Evolutionary conservation across 1,140 invertebrate genomes (phyloP).

Genomic region (Pissodes strobi): DNA sequence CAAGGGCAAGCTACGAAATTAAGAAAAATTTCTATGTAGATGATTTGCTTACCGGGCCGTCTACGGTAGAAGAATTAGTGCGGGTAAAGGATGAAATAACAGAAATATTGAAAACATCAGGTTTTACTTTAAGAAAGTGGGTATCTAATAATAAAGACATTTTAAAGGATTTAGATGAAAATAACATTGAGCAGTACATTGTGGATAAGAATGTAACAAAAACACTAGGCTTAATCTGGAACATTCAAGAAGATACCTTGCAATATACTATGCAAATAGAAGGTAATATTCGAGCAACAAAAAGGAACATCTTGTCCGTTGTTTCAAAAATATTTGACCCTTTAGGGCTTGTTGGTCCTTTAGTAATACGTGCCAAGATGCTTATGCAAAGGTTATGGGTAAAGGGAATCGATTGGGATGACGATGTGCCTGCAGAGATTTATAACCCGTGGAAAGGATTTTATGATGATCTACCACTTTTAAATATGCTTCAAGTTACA

Average conservation of each 20-base stretch:
- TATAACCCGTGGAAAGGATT: too few species aligned
- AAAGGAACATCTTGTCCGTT: conserved; percentile 51
- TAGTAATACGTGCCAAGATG: conserved; percentile 33
- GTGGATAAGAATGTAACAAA: conserved; percentile 36
- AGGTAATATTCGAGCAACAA: conserved; percentile 36
- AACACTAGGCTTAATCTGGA: conserved; percentile 38
- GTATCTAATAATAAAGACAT: conserved; percentile 3
- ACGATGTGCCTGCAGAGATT: background rate
- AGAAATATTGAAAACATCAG: background rate
- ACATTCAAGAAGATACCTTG: conserved; percentile 2
- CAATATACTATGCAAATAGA: conserved; percentile 7
- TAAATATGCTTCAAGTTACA: background rate
- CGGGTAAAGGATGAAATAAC: background rate
- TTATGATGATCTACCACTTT: background rate
- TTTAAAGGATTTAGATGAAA: background rate
- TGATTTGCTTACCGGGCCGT: conserved; percentile 2
- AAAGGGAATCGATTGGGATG: conserved; percentile 1
- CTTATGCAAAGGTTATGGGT: conserved; percentile 22
- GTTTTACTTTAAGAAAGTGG: conserved; percentile 7
- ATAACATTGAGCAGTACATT: conserved; percentile 20
- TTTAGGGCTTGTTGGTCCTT: conserved; percentile 54
- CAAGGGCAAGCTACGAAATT: background rate
- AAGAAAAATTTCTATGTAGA: conserved; percentile 18
- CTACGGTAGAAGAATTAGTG: background rate
- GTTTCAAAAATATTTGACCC: conserved; percentile 56